Evolutionary conservation across 2,888 invertebrate species (phyloP), one percentile per base, ranked within the genome.

Genomic region (Acrobasis repandana): DNA sequence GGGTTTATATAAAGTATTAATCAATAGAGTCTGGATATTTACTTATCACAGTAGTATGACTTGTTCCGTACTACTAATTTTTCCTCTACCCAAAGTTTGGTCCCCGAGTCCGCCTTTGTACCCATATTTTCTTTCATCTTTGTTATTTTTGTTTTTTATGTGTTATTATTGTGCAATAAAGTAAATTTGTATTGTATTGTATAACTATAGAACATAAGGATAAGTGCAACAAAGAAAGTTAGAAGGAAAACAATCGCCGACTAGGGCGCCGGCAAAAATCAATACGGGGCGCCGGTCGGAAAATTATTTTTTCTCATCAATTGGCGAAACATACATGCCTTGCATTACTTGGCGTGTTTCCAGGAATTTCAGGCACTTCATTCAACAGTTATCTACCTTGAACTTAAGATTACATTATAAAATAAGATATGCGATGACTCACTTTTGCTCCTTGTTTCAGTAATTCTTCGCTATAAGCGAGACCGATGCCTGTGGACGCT

Each of bases 391-490:
- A 69, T 77, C 77, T 80, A 79, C 85, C 85, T 88, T 87, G 86
- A 86, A 88, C 84, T 78, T 70, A 76, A 72, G 73, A 74, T 76
- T 68, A 70, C 69, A 18, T 62, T 61, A 64, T 62, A 70, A 70
- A 68, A 63, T 62, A 67, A 67, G 57, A 70, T 69, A 52, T 57
- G 61, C 54, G 63, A 71, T 56, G 56, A 65, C 83, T 85, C 87
- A 96, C 96, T 93, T 95, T 96, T 33, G 95, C 95, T 69, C 96
- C 96, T 74, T 95, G 94, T 75, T 94, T 94, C 64, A 96, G 90
- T 52, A 96, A 80, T 76, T 96, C 95, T 71, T 95, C 94, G 73
- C 94, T 94, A 75, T 95, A 95, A n/a, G 95, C 94, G 64, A 94
- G 92, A 1, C 96, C 96, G 69, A 96, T 94, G 61, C 96, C 96